These are phyloP conservation scores for Ophthalmotilapia sp. DNA, from an alignment of 2,113 vertebrate genomes.

Conservation along the genomic window DNA sequence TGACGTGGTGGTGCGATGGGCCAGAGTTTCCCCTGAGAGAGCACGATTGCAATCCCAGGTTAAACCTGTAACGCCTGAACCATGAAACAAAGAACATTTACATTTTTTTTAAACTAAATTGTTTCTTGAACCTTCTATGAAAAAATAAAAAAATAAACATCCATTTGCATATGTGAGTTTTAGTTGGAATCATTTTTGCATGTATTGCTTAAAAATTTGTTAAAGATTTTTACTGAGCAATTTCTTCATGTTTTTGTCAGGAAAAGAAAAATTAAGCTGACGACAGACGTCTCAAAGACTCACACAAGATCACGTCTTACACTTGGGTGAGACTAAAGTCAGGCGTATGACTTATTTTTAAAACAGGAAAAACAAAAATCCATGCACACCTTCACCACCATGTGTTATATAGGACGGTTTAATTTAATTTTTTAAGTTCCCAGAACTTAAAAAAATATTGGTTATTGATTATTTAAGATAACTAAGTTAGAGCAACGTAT, in stretches of 20 bases:
- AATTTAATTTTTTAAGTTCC: background rate
- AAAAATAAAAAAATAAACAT: background rate
- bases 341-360: background rate
- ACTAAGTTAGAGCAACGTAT: background rate
- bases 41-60: background rate
- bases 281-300: background rate
- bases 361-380: background rate
- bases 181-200: background rate
- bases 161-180: background rate
- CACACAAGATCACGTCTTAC: background rate
- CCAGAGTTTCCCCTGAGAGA: background rate
- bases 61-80: background rate
- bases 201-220: background rate
- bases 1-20: background rate
- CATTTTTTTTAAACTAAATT: rapidly evolving
- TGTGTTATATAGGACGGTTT: background rate
- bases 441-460: background rate
- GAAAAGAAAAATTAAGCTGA: background rate
- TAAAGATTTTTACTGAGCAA: background rate
- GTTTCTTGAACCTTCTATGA: background rate
- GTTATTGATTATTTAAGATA: background rate
- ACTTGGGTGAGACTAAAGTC: background rate
- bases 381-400: background rate
- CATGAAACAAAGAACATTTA: background rate
- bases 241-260: background rate